Percentiles rank a stretch among this genome's conserved stretches.
Evolutionary conservation across 2,888 invertebrate genomes (phyloP).

Genomic region (Cinara cedri): DNA sequence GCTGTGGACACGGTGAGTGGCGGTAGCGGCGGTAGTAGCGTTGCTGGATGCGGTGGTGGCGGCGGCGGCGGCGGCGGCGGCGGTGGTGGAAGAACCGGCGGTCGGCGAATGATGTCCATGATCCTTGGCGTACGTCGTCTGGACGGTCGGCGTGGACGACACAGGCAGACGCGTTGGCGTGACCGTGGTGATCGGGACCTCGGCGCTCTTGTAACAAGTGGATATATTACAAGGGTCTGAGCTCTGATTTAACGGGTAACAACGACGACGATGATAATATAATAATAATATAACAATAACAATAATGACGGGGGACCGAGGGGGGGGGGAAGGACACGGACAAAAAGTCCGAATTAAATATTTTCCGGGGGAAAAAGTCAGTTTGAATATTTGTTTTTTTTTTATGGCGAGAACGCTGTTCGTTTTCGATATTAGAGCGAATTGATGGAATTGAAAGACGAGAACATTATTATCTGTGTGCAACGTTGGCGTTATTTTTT

Average conservation of each 20-base stretch:
- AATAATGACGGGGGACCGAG: too few relatives aligned
- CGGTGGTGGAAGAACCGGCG: neutral
- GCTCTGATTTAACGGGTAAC: constrained; percentile 25
- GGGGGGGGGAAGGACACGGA: too few relatives aligned
- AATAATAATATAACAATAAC: neutral
- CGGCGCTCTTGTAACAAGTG: constrained; percentile 41
- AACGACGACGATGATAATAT: neutral
- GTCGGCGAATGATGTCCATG: constrained; percentile 22
- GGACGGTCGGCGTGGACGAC: constrained; percentile 35
- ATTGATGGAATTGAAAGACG: too few relatives aligned
- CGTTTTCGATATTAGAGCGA: too few relatives aligned
- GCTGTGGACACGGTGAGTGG: neutral
- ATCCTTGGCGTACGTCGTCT: constrained; percentile 51
- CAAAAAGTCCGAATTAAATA: too few relatives aligned
- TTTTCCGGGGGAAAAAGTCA: too few relatives aligned
- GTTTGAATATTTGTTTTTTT: too few relatives aligned
- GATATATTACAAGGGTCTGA: constrained; percentile 50
- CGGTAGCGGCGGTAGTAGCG: neutral
- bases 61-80: neutral
- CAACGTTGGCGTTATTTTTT: too few relatives aligned
- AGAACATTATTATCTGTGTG: too few relatives aligned
- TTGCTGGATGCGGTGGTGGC: neutral
- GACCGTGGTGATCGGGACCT: constrained; percentile 11
- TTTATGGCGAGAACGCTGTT: too few relatives aligned
- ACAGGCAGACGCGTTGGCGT: constrained; percentile 46